Percentiles rank a stretch among this genome's conserved stretches.
These are phyloP conservation scores for Marasmarcha lunaedactyla DNA, from an alignment of 2,888 invertebrate genomes.

Conservation along the genomic window DNA sequence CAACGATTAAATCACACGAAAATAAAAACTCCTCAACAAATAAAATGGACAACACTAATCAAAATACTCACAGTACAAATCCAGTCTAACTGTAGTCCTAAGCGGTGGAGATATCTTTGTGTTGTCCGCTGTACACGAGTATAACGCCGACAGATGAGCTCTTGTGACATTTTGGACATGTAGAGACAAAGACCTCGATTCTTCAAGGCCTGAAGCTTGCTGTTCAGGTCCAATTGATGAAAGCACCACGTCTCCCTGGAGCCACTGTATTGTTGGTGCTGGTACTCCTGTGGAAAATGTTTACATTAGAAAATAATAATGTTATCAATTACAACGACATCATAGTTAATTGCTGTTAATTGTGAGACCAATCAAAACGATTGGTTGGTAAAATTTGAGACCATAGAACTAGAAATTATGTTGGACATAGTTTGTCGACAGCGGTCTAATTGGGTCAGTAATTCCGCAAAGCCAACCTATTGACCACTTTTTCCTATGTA, in stretches of 20 bases:
- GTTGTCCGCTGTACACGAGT: constrained; percentile 79
- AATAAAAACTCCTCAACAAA: neutral
- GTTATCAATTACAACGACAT: too few species aligned
- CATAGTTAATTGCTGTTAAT: too few species aligned
- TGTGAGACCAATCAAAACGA: too few species aligned
- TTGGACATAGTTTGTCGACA: too few species aligned
- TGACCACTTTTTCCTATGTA: too few species aligned
- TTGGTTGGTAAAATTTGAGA: too few species aligned
- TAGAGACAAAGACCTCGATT: constrained; percentile 35
- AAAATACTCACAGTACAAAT: constrained; percentile 74
- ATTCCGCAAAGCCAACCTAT: too few species aligned
- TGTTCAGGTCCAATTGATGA: constrained; percentile 36
- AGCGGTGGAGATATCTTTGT: constrained; percentile 75
- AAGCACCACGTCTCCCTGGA: constrained; percentile 45
- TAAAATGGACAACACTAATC: too few species aligned
- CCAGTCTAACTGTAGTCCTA: constrained; percentile 73
- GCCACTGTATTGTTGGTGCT: constrained; percentile 54
- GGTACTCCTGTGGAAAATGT: constrained; percentile 39
- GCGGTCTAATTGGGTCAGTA: too few species aligned
- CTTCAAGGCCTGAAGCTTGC: constrained; percentile 30
- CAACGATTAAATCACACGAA: too few species aligned
- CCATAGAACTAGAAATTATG: too few species aligned
- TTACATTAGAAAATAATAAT: constrained; percentile 9
- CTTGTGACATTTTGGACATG: constrained; percentile 57
- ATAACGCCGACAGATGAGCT: constrained; percentile 72